phyloP scores from a whole-genome alignment of 2,797 vertebrate species.

The Syngnathus acus region DNA sequence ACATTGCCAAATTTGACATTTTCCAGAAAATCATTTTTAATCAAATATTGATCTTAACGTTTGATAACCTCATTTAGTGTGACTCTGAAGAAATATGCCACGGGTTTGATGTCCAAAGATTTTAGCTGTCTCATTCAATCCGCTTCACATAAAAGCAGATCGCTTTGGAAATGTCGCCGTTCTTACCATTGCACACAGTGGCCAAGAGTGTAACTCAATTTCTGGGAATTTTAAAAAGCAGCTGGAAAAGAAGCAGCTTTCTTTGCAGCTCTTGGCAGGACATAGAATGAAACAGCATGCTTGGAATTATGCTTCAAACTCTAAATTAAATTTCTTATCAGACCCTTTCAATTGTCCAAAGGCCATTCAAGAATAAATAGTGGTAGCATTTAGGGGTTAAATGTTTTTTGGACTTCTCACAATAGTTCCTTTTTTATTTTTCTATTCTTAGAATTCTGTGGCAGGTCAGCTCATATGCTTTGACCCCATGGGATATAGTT shows the following conservation, averaged over 20 bases:
- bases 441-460: background rate
- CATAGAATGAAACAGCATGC: background rate
- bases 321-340: background rate
- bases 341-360: background rate
- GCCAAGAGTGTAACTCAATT: background rate
- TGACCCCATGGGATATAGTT: background rate
- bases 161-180: no score
- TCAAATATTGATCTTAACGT: background rate
- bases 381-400: background rate
- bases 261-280: background rate
- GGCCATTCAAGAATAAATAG: background rate
- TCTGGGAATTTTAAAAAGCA: background rate
- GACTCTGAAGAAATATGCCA: background rate
- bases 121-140: background rate
- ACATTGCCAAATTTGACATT: background rate
- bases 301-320: background rate
- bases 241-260: background rate
- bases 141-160: background rate
- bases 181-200: background rate
- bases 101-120: background rate
- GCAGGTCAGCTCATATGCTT: background rate
- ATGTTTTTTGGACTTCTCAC: background rate
- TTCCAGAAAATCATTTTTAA: background rate
- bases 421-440: background rate
- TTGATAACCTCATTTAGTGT: slow-evolving; percentile 1